Percentiles rank a stretch among this genome's conserved stretches.
These are phyloP conservation scores for Odontomyia ornata DNA, from an alignment of 2,888 invertebrate genomes.

Conservation along the genomic window DNA sequence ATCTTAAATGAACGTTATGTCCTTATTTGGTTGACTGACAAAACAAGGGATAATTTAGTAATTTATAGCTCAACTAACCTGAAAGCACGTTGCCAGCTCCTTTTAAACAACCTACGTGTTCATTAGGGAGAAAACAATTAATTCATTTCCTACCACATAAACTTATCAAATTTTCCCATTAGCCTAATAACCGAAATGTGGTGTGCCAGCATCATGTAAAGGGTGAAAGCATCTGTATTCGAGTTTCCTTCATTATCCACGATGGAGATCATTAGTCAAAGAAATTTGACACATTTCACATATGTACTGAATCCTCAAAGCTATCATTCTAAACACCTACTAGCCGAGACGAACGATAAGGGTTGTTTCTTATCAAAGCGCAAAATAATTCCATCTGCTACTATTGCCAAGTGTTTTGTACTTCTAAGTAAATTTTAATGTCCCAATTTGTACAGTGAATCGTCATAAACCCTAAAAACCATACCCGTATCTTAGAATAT, in stretches of 20 bases:
- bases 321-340: not conserved
- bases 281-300: constrained; percentile 5
- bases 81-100: not conserved
- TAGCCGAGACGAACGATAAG: not conserved
- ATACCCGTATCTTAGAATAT: constrained; percentile 8
- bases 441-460: constrained; percentile 30
- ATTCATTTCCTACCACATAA: not conserved
- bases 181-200: constrained; percentile 29
- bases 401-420: constrained; percentile 30
- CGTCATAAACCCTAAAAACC: constrained; percentile 26
- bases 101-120: constrained; percentile 3
- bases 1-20: too few relatives aligned
- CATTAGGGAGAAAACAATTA: constrained; percentile 11
- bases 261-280: constrained; percentile 4
- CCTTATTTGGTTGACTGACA: too few relatives aligned
- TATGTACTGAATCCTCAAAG: not conserved
- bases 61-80: not conserved
- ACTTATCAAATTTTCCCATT: constrained; percentile 7
- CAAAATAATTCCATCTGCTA: not conserved
- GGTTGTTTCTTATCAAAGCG: not conserved
- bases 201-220: not conserved
- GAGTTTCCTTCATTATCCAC: constrained; percentile 2
- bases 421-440: constrained; percentile 36
- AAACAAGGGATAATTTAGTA: too few relatives aligned
- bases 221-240: constrained; percentile 10